phyloP scores from a whole-genome alignment of 2,113 vertebrate genomes.

The Calyptomena viridis region DNA sequence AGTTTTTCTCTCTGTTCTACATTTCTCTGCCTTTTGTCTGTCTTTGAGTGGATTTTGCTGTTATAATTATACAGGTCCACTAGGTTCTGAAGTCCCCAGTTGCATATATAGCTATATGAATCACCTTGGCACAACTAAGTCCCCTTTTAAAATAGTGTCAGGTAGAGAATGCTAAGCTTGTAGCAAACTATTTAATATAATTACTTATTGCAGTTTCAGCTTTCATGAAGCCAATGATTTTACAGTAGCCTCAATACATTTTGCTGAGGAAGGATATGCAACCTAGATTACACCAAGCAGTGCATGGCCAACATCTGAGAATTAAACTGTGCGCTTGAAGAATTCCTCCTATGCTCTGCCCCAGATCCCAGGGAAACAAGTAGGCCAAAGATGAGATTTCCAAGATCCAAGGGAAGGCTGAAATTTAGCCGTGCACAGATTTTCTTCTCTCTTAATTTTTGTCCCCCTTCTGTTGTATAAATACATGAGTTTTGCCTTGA shows the following conservation, averaged over 20 bases:
- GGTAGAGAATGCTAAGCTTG: background rate
- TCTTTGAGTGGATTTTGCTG: background rate
- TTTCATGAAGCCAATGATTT: background rate
- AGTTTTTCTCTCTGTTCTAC: background rate
- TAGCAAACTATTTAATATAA: background rate
- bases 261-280: background rate
- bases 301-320: background rate
- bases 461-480: background rate
- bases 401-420: background rate
- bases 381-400: background rate
- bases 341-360: background rate
- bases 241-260: background rate
- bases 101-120: background rate
- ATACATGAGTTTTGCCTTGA: background rate
- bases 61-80: background rate
- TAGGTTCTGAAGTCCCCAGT: background rate
- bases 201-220: background rate
- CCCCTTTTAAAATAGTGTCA: background rate
- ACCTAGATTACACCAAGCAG: background rate
- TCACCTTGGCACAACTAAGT: background rate
- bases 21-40: background rate
- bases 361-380: background rate
- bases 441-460: background rate
- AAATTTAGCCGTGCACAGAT: background rate
- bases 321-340: background rate